Conservation (phyloP, 2,113 vertebrate genomes). For the Dolichallabes microphthalmus region DNA sequence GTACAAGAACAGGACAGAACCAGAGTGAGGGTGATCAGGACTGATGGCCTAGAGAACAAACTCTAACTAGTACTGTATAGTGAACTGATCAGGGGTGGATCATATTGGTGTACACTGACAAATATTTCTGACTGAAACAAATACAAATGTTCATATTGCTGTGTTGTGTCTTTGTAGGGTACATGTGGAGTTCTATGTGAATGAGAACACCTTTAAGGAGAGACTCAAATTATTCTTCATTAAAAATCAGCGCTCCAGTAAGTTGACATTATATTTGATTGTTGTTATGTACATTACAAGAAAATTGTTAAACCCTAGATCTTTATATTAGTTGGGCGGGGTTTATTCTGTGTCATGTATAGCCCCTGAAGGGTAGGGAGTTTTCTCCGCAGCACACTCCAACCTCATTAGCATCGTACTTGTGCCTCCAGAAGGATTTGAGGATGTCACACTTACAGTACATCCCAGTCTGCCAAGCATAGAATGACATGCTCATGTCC, state of each 20-base stretch:
- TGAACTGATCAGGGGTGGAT: neutral
- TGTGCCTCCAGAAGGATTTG: no score
- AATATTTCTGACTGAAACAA: neutral
- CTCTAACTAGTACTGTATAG: neutral
- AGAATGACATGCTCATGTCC: no score
- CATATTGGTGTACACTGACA: neutral
- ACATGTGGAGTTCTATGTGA: slow-evolving; percentile 57
- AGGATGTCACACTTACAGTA: no score
- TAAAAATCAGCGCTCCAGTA: slow-evolving; percentile 56
- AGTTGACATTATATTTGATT: slow-evolving; percentile 1
- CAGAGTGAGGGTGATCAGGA: neutral
- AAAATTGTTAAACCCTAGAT: neutral
- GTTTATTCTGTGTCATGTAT: neutral
- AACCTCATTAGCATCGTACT: no score
- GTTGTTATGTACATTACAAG: neutral
- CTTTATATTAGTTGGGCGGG: neutral
- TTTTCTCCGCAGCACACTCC: no score
- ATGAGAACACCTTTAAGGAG: slow-evolving; percentile 57
- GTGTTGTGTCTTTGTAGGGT: slow-evolving; percentile 37
- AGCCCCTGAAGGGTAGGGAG: no score
- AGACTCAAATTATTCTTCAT: slow-evolving; percentile 57
- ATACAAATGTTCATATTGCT: neutral
- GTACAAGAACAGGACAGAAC: neutral
- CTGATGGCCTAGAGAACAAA: neutral
- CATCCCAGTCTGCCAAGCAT: no score